phyloP scores from a whole-genome alignment of 1,140 invertebrate species.

The Nasonia giraulti region DNA sequence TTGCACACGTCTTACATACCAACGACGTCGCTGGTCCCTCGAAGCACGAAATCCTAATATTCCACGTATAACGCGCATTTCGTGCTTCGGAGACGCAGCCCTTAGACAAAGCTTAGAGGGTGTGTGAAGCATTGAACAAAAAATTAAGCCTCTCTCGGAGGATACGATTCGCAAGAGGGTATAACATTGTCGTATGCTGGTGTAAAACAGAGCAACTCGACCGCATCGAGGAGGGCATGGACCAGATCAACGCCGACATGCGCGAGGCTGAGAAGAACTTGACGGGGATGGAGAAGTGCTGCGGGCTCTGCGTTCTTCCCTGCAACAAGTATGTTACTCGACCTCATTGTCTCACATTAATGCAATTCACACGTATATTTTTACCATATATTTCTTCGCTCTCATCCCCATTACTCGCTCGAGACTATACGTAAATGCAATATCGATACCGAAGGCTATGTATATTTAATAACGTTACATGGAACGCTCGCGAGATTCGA shows the following conservation, averaged over 20 bases:
- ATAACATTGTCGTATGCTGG: conserved; percentile 52
- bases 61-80: neutral
- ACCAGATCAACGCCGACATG: conserved; percentile 99
- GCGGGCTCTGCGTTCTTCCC: conserved; percentile 96
- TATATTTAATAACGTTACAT: too few relatives aligned
- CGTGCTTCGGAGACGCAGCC: conserved; percentile 11
- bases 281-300: conserved; percentile 99
- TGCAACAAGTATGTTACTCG: conserved; percentile 90
- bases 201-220: conserved; percentile 94
- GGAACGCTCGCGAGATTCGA: too few relatives aligned
- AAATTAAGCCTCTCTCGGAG: neutral
- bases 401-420: too few relatives aligned
- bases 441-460: too few relatives aligned
- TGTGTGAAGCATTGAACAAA: neutral
- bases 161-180: neutral
- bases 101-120: neutral
- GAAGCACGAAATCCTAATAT: conserved; percentile 25
- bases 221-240: conserved; percentile 99
- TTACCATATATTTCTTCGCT: too few relatives aligned
- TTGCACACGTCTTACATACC: conserved; percentile 14
- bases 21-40: neutral
- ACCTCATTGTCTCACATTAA: neutral
- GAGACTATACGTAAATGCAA: too few relatives aligned
- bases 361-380: too few relatives aligned
- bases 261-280: conserved; percentile 99